phyloP scores from a whole-genome alignment of 2,113 vertebrate genomes.

The Callipepla squamata region DNA sequence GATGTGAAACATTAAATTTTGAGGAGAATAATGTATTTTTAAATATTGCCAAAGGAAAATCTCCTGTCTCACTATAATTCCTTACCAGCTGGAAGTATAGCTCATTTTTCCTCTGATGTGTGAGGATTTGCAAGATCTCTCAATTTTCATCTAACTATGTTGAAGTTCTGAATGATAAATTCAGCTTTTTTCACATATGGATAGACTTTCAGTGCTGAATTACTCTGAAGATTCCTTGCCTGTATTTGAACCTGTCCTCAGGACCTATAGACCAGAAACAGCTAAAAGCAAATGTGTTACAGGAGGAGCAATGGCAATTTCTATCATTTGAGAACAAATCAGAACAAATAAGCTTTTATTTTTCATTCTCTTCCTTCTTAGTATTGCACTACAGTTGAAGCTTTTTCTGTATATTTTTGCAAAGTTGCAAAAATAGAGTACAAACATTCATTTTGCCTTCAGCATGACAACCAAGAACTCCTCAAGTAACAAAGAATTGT shows the following conservation, averaged over 20 bases:
- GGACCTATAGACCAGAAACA: neutral
- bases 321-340: neutral
- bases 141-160: neutral
- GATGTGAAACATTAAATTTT: conserved; percentile 2
- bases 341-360: neutral
- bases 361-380: neutral
- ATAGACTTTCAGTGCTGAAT: neutral
- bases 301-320: neutral
- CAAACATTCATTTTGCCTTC: neutral
- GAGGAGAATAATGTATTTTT: neutral
- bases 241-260: neutral
- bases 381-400: neutral
- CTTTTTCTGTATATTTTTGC: neutral
- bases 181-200: neutral
- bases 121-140: neutral
- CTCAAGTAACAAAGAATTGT: neutral
- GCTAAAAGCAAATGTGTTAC: neutral
- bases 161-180: conserved; percentile 36
- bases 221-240: neutral
- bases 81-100: neutral
- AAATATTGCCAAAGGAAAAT: neutral
- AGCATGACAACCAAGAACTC: neutral
- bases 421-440: neutral
- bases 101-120: neutral
- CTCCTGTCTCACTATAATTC: neutral